phyloP scores from a whole-genome alignment of 2,113 vertebrate species.

The Maccullochella peelii region DNA sequence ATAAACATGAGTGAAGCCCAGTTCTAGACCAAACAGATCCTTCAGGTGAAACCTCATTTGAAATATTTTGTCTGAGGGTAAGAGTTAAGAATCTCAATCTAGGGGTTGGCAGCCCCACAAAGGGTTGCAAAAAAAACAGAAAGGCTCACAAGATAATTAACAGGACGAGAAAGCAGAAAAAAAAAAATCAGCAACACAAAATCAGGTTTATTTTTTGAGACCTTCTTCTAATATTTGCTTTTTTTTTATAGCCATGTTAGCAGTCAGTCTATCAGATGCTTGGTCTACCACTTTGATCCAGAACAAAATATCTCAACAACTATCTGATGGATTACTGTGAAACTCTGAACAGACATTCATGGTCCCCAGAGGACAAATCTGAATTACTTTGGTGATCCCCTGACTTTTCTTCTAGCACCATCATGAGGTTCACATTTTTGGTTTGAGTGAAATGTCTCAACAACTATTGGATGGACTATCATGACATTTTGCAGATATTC shows the following conservation, averaged over 20 bases:
- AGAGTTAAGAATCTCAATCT: background rate
- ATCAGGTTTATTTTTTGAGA: background rate
- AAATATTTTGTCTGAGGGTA: conserved; percentile 39
- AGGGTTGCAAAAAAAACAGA: background rate
- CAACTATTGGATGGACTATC: background rate
- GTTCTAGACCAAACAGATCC: conserved; percentile 54
- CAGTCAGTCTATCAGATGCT: background rate
- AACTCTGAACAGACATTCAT: background rate
- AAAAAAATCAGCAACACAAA: background rate
- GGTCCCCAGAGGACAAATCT: background rate
- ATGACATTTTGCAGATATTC: background rate
- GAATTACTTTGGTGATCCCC: background rate
- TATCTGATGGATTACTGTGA: background rate
- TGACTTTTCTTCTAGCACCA: background rate
- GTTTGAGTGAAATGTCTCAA: background rate
- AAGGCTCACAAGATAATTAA: background rate
- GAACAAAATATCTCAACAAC: background rate
- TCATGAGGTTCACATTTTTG: background rate
- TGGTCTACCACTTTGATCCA: background rate
- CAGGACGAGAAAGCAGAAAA: background rate
- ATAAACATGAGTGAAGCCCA: conserved; percentile 31
- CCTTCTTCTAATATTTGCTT: background rate
- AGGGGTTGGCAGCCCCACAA: background rate
- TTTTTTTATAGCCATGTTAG: background rate
- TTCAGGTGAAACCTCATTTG: conserved; percentile 43